Evolutionary conservation across 2,888 invertebrate genomes (phyloP).

Genomic region (Pasiphila rectangulata): DNA sequence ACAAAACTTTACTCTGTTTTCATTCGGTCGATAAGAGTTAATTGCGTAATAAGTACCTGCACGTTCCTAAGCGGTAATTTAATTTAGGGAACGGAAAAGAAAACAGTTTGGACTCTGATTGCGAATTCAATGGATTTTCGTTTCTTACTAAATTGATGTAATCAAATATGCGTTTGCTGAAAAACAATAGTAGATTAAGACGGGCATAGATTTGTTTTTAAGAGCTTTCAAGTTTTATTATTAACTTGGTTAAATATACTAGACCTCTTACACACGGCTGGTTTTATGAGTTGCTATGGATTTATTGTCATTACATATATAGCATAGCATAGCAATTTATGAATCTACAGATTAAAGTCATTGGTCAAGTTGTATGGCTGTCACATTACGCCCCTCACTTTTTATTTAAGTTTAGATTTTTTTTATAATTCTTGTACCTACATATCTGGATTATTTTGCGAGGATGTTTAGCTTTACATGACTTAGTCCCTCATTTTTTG

Average conservation of each 20-base stretch:
- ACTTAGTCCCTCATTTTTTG: too few species aligned
- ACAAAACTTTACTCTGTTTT: conserved; percentile 49
- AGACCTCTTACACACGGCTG: neutral
- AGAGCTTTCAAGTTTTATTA: neutral
- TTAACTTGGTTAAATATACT: neutral
- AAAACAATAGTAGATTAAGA: conserved; percentile 7
- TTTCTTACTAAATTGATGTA: conserved; percentile 5
- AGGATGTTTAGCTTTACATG: too few species aligned
- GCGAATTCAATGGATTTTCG: conserved; percentile 1
- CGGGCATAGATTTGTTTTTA: neutral
- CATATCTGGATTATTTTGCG: too few species aligned
- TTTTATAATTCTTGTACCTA: too few species aligned
- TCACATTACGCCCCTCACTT: too few species aligned
- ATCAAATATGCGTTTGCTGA: conserved; percentile 19
- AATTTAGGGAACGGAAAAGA: conserved; percentile 33
- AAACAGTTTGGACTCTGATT: conserved; percentile 36
- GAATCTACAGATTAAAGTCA: neutral
- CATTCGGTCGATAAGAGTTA: conserved; percentile 55
- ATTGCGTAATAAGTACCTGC: conserved; percentile 68
- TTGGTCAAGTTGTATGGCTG: too few species aligned
- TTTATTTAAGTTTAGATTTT: too few species aligned
- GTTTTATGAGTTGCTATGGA: neutral
- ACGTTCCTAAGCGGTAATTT: conserved; percentile 41
- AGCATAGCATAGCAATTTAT: neutral
- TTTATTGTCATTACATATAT: neutral